Evolutionary conservation across 2,797 vertebrate species (phyloP), one percentile per base, ranked within the genome.

Genomic region (Gymnocypris eckloni): DNA sequence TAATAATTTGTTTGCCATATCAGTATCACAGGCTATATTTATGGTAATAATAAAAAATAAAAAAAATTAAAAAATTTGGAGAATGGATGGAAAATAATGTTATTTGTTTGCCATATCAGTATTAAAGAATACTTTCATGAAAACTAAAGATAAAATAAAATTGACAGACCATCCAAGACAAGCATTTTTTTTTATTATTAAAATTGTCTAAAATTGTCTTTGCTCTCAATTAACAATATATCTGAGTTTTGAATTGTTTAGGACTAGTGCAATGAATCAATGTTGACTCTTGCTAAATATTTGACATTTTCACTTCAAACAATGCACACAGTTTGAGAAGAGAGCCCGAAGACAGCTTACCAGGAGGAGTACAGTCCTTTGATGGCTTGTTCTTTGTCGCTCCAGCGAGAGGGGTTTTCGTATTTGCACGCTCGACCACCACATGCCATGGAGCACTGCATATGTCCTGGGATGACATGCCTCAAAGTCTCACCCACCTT

Each of bases 381-480:
- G 78, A 99, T 87, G 81, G 96, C 98, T 91, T 99, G 98, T 45
- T 99, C 97, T 88, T 97, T 94, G 25, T 96, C 93, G 6, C 96
- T 97, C 98, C 98, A 99, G 85, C 98, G 97, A n/a, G 96, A 92
- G 0, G 98, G 97, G 87, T 99, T 99, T 92, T 99, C 98, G 1
- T 99, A 99, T 93, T 99, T 99, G 94, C 98, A 99, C 0, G 97
- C 96, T 69, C 95, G 96, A 4, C 98, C 98, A 0, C 98, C 98
- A 45, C 98, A 99, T 0, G 98, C 95, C 97, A 99, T 96, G 48
- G 98, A 99, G 90, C 98, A 99, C 89, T 99, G 98, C 97, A 99
- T 94, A 91, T 96, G 96, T 25, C 97, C 96, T 0, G 98, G 98
- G 84, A 99, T 99, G 79, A 98, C 98, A 20, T 98, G 97, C 52